phyloP scores from a whole-genome alignment of 2,113 vertebrate genomes.

The Odobenus rosmarus region DNA sequence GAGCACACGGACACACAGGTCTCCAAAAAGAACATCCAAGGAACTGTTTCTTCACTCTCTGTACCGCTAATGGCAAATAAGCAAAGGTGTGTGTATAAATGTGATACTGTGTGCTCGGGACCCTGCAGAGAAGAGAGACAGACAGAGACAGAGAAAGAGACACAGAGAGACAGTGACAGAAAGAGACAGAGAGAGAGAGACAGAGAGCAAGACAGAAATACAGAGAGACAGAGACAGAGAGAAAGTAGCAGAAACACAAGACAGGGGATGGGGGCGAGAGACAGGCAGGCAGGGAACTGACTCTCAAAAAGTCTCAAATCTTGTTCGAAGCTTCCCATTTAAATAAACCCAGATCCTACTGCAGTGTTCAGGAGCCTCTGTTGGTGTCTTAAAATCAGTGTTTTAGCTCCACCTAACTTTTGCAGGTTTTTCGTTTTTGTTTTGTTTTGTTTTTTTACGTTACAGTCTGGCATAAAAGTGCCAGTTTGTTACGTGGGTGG shows the following conservation, averaged over 20 bases:
- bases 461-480: slow-evolving; percentile 76
- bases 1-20: not conserved
- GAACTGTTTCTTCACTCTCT: slow-evolving; percentile 65
- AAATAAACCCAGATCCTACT: not conserved
- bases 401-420: slow-evolving; percentile 85
- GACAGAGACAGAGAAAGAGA: not conserved
- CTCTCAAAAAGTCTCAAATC: not conserved
- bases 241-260: not conserved
- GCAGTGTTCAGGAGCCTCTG: slow-evolving; percentile 55
- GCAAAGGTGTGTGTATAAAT: not conserved
- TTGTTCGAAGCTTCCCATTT: slow-evolving; percentile 35
- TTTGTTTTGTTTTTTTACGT: slow-evolving; percentile 61
- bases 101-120: not conserved
- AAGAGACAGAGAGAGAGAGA: not conserved
- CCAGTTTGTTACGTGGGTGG: slow-evolving; percentile 79
- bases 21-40: slow-evolving; percentile 11
- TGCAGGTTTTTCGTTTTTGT: slow-evolving; percentile 22
- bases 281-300: not conserved
- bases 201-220: not conserved
- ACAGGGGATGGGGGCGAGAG: not conserved
- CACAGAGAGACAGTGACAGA: not conserved
- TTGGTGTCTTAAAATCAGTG: slow-evolving; percentile 81
- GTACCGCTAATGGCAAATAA: slow-evolving; percentile 69
- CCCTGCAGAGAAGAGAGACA: not conserved
- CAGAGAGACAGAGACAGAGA: not conserved